Evolutionary conservation across 2,797 vertebrate genomes (phyloP).

Genomic region (Cephalopachus bancanus): DNA sequence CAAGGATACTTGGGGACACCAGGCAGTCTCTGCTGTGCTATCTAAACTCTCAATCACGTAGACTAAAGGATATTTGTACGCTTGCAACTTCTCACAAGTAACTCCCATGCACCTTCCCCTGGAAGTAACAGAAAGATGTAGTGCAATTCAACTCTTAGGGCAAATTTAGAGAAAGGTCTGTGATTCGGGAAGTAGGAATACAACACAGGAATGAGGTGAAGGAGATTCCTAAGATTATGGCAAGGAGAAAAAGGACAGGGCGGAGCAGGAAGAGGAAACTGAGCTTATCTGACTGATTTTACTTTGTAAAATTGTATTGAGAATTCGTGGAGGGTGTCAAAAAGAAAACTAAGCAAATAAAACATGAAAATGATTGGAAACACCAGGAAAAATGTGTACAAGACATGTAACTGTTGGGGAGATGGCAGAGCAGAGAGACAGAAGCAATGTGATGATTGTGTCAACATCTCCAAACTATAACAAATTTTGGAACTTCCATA

Average conservation of each 20-base stretch:
- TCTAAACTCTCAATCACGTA: background rate
- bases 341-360: background rate
- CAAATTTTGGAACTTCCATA: background rate
- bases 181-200: background rate
- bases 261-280: background rate
- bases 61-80: slow-evolving; percentile 12
- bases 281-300: background rate
- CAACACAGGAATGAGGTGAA: background rate
- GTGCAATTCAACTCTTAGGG: background rate
- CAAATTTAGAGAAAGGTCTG: background rate
- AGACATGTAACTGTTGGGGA: background rate
- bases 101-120: background rate
- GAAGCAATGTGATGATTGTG: background rate
- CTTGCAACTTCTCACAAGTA: background rate
- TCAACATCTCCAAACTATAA: background rate
- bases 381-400: background rate
- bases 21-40: background rate
- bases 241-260: background rate
- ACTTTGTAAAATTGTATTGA: background rate
- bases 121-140: background rate
- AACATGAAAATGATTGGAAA: background rate
- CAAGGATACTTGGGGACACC: background rate
- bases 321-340: background rate
- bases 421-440: background rate
- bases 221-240: too few relatives aligned